Conservation (phyloP, 2,797 vertebrate genomes). For the Anomalospiza imberbis region DNA sequence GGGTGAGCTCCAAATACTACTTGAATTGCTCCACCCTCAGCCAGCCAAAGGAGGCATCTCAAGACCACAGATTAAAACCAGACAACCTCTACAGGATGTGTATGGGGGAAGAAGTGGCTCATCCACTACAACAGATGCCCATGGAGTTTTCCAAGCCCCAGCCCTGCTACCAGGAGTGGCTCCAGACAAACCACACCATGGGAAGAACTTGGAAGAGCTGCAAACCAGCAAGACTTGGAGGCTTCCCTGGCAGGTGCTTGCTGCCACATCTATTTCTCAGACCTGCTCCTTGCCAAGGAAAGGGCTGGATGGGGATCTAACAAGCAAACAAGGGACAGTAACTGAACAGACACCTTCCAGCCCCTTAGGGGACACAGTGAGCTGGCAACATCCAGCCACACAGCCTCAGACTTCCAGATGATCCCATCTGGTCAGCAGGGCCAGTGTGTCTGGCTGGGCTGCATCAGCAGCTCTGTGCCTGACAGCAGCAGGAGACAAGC, state of each 20-base stretch:
- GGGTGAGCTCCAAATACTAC: neutral
- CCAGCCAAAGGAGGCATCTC: neutral
- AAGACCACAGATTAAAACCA: neutral
- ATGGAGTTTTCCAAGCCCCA: neutral
- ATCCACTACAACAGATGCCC: neutral
- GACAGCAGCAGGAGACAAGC: neutral
- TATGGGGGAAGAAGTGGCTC: neutral
- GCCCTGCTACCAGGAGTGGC: neutral
- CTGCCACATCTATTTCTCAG: neutral
- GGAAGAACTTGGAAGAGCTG: neutral
- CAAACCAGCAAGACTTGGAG: neutral
- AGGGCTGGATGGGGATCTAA: neutral
- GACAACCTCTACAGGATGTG: rapidly evolving
- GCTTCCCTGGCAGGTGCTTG: neutral
- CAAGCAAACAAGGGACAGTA: neutral
- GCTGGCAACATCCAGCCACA: neutral
- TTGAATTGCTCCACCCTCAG: neutral
- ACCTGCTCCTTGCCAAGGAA: neutral
- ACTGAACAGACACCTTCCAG: neutral
- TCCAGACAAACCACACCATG: neutral
- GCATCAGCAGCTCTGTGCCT: neutral
- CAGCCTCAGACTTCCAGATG: neutral
- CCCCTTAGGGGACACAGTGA: neutral
- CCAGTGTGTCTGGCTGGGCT: rapidly evolving
- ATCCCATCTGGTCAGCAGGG: neutral